phyloP scores from a whole-genome alignment of 2,888 invertebrate genomes.

The Corbicula japonica region DNA sequence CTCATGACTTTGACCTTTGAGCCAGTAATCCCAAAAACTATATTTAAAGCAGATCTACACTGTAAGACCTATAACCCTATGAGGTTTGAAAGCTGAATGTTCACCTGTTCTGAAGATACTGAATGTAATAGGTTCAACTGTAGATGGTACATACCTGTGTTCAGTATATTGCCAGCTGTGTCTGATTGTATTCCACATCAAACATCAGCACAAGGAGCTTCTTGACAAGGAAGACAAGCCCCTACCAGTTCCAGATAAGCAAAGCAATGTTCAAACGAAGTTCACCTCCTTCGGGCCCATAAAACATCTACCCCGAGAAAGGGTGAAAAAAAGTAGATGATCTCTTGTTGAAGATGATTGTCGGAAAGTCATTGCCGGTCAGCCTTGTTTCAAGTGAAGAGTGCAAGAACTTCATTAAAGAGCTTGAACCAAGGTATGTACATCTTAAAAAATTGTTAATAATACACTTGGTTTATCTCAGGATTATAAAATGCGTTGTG shows the following conservation, averaged over 20 bases:
- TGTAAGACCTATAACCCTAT: no score
- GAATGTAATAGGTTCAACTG: no score
- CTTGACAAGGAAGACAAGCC: not conserved
- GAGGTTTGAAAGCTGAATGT: no score
- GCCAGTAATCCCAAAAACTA: no score
- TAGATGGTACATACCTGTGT: no score
- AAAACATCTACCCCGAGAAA: conserved; percentile 5
- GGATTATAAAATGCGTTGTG: no score
- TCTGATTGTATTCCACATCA: conserved; percentile 18
- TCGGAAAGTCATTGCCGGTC: conserved; percentile 13
- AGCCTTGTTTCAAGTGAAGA: conserved; percentile 10
- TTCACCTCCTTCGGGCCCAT: not conserved
- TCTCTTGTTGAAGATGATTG: not conserved
- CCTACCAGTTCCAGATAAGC: conserved; percentile 8
- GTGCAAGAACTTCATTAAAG: not conserved
- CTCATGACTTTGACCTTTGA: no score
- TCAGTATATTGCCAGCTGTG: no score
- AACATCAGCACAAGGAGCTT: conserved; percentile 16
- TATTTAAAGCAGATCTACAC: no score
- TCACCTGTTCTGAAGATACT: no score
- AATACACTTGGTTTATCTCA: no score
- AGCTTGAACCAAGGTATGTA: conserved; percentile 11
- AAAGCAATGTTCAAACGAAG: not conserved
- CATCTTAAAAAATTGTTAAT: no score
- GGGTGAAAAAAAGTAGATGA: conserved; percentile 2